Percentiles rank a stretch among this genome's conserved stretches.
Conservation (phyloP, 2,888 invertebrate species). For the Euzophera pinguis region DNA sequence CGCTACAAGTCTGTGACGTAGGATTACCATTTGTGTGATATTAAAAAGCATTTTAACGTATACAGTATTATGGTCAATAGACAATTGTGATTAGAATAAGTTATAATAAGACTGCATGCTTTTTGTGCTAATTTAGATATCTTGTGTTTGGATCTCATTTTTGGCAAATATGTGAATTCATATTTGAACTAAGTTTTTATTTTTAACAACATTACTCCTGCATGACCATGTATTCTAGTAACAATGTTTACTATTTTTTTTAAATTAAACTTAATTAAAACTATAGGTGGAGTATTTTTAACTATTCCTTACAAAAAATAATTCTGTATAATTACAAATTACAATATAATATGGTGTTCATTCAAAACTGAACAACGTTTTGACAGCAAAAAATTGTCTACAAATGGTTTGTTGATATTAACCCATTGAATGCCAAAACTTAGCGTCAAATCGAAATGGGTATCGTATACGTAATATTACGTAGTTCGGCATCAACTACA, state of each 20-base stretch:
- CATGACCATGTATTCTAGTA: conserved; percentile 11
- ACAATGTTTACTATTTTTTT: conserved; percentile 15
- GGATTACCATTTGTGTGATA: conserved; percentile 13
- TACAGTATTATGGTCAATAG: conserved; percentile 55
- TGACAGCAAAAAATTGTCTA: too few species aligned
- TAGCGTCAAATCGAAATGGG: too few species aligned
- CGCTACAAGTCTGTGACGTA: background rate
- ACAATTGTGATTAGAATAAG: conserved; percentile 23
- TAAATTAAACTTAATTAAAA: conserved; percentile 1
- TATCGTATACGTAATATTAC: too few species aligned
- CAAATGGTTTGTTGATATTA: too few species aligned
- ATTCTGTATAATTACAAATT: too few species aligned
- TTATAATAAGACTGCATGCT: conserved; percentile 42
- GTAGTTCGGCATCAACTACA: too few species aligned
- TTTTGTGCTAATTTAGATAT: conserved; percentile 37
- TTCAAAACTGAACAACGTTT: too few species aligned
- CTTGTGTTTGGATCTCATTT: conserved; percentile 43
- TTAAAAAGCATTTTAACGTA: conserved; percentile 39
- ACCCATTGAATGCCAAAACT: too few species aligned
- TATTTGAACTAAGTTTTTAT: conserved; percentile 15
- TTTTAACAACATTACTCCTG: conserved; percentile 7
- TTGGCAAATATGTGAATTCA: conserved; percentile 17
- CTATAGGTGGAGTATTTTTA: background rate
- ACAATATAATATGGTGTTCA: too few species aligned
- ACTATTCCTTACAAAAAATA: background rate